Percentiles rank a stretch among this genome's conserved stretches.
Evolutionary conservation across 2,113 vertebrate genomes (phyloP).

Genomic region (Hippolais icterina): DNA sequence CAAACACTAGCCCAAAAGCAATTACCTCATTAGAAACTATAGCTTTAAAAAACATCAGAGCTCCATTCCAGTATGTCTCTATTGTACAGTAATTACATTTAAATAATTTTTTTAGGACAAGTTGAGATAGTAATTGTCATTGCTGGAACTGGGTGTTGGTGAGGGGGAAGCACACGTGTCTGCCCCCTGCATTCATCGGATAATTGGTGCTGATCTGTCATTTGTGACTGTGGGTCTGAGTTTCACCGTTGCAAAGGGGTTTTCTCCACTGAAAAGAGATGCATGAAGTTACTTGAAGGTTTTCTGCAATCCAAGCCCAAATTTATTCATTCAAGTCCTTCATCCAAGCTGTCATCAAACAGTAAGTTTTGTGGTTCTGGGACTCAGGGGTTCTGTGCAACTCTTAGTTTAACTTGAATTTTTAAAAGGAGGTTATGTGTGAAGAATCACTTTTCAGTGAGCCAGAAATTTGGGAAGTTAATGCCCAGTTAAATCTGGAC

Average conservation of each 20-base stretch:
- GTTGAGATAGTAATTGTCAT: neutral
- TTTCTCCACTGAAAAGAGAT: constrained; percentile 84
- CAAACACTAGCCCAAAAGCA: constrained; percentile 44
- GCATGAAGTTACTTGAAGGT: neutral
- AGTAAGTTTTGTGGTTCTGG: neutral
- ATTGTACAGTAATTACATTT: constrained; percentile 30
- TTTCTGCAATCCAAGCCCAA: neutral
- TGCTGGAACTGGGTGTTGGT: neutral
- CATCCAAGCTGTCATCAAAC: neutral
- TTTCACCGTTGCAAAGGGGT: constrained; percentile 92
- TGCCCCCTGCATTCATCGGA: constrained; percentile 50
- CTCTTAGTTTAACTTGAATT: neutral
- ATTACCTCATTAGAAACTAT: neutral
- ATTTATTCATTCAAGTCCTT: neutral
- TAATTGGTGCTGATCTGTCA: constrained; percentile 89
- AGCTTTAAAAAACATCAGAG: neutral
- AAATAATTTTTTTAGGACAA: constrained; percentile 10
- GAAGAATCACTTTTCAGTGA: neutral
- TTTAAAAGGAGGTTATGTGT: neutral
- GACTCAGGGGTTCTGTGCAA: neutral
- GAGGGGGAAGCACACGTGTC: neutral
- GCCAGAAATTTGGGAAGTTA: neutral
- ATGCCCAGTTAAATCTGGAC: neutral
- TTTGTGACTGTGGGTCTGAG: constrained; percentile 94
- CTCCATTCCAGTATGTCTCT: neutral